These are phyloP conservation scores for Linepithema humile DNA, from an alignment of 1,140 invertebrate genomes.

Conservation along the genomic window DNA sequence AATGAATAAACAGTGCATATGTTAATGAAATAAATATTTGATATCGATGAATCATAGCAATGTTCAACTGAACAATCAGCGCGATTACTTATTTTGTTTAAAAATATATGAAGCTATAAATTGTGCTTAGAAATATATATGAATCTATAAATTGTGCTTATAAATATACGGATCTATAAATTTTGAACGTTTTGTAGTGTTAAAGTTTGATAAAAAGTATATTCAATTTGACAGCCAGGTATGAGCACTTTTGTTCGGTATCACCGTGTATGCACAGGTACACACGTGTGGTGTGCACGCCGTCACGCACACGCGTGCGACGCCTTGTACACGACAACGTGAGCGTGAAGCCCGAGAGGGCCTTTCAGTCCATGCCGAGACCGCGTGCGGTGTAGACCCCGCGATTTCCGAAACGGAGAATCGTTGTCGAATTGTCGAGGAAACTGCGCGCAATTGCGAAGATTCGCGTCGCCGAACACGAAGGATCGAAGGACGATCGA, in stretches of 20 bases:
- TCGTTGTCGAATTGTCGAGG: neutral
- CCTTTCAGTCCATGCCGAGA: conserved; percentile 74
- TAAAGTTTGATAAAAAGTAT: neutral
- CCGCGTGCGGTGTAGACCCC: conserved; percentile 68
- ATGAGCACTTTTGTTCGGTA: neutral
- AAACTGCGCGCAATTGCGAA: neutral
- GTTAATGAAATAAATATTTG: neutral
- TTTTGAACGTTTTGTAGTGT: too few relatives aligned
- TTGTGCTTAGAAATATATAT: too few relatives aligned
- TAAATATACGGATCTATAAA: too few relatives aligned
- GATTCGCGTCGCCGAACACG: neutral
- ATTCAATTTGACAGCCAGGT: neutral
- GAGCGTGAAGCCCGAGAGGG: conserved; percentile 57
- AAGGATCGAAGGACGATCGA: conserved; percentile 24
- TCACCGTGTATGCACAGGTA: conserved; percentile 72
- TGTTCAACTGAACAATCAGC: too few relatives aligned
- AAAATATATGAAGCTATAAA: neutral
- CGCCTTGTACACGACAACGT: conserved; percentile 59
- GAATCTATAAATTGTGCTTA: too few relatives aligned
- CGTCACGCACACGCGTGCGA: conserved; percentile 55
- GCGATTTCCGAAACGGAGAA: conserved; percentile 55
- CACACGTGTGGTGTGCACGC: conserved; percentile 35
- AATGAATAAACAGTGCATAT: too few relatives aligned
- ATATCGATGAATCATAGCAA: neutral
- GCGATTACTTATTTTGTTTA: neutral